Conservation (phyloP, 2,888 invertebrate species). For the Cenopis cana region DNA sequence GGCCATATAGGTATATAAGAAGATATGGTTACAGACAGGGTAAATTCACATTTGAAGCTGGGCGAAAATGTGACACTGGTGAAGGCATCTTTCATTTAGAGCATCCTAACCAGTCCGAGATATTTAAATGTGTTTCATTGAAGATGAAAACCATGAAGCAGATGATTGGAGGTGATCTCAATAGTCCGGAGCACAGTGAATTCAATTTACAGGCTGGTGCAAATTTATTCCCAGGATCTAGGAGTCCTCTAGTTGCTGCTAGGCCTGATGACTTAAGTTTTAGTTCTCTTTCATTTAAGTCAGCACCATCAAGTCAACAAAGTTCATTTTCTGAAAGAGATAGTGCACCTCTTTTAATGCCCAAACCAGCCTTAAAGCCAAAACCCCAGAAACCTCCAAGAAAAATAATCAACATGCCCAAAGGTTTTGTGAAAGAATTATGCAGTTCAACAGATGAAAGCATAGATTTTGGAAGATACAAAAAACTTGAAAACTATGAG, state of each 20-base stretch:
- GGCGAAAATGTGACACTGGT: slow-evolving; percentile 93
- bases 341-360: slow-evolving; percentile 76
- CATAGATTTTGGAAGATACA: slow-evolving; percentile 81
- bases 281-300: slow-evolving; percentile 78
- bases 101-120: slow-evolving; percentile 92
- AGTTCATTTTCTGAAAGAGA: slow-evolving; percentile 72
- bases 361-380: slow-evolving; percentile 85
- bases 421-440: slow-evolving; percentile 69
- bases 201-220: slow-evolving; percentile 89
- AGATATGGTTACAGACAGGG: slow-evolving; percentile 94
- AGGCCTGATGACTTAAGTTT: slow-evolving; percentile 79
- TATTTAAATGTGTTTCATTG: slow-evolving; percentile 91
- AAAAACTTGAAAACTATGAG: slow-evolving; percentile 82
- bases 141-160: slow-evolving; percentile 96
- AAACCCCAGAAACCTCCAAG: slow-evolving; percentile 87
- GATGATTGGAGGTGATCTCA: slow-evolving; percentile 88
- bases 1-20: slow-evolving; percentile 94
- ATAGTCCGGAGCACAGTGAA: slow-evolving; percentile 89
- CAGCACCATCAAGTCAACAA: slow-evolving; percentile 74
- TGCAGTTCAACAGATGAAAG: slow-evolving; percentile 76
- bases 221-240: slow-evolving; percentile 92
- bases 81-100: slow-evolving; percentile 93
- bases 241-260: slow-evolving; percentile 91
- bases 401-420: slow-evolving; percentile 80
- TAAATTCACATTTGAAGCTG: slow-evolving; percentile 95